phyloP scores from a whole-genome alignment of 2,888 invertebrate genomes.

The Andrena chrysosceles region DNA sequence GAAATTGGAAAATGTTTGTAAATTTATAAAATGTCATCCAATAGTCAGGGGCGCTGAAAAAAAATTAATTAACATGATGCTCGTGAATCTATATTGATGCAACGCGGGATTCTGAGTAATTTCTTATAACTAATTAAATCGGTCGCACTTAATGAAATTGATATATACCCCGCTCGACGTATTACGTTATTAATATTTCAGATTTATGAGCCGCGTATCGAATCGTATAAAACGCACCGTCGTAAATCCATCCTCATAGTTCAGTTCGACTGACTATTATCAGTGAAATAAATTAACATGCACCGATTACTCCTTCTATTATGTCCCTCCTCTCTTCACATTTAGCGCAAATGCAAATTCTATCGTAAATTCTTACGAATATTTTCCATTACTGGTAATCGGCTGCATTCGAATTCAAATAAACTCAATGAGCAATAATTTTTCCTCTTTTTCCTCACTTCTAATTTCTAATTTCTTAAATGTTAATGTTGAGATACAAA shows the following conservation, averaged over 20 bases:
- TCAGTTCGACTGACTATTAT: background rate
- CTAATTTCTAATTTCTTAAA: no score
- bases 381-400: no score
- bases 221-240: background rate
- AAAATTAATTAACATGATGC: background rate
- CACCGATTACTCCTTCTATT: conserved; percentile 3
- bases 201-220: background rate
- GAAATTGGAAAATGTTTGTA: no score
- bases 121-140: conserved; percentile 6
- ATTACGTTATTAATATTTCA: conserved; percentile 10
- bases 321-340: background rate
- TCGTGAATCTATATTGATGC: background rate
- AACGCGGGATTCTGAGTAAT: background rate
- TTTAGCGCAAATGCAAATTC: background rate
- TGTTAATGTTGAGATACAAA: no score
- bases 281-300: background rate
- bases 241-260: conserved; percentile 5
- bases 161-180: background rate
- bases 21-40: no score
- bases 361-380: background rate
- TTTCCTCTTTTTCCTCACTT: no score
- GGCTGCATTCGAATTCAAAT: no score
- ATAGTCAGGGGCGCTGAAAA: background rate
- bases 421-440: no score
- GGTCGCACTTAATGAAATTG: background rate